Base-by-base conservation (phyloP, 2,797 vertebrate genomes). In the Gobio occitaniae region DNA sequence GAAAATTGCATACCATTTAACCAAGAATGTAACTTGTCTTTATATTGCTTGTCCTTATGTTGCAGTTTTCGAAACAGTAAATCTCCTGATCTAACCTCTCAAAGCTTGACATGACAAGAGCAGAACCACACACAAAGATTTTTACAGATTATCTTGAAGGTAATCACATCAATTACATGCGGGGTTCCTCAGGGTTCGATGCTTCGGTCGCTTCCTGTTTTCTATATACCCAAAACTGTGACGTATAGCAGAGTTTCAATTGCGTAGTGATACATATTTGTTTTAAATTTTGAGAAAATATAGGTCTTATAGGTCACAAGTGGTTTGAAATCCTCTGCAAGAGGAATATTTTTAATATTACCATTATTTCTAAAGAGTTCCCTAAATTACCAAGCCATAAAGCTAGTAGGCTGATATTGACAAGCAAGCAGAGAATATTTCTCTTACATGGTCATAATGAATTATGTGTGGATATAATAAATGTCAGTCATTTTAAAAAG, bases 381-480 rank as follows among this genome's bases (percentile, higher is more conserved):
- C 36, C 56, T 48, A 25, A 85, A 80, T 69, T 82, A 63, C 66
- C 52, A 68, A 82, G 61, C 66, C 78, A 86, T 19, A 79, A 65
- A 59, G 66, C 50, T 75, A 48, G n/a, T 61, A 36, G 70, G 11
- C 61, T 82, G 8, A 47, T 82, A 56, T 70, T 17, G 50, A 56
- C 36, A 54, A 52, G 47, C 63, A 68, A 68, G 82, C 72, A 84
- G 10, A 5, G 10, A 68, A 36, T 2, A 19, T 66, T 50, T 32
- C 0, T 50, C 32, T 32, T 32, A 69, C 82, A 41, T 11, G 17
- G 16, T 70, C 61, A 32, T 44, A 50, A 52, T 12, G 47, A 75
- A 63, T n/a, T 59, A 66, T 41, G 7, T 50, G 15, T 44, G 47
- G 41, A 70, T 47, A 44, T 47, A 84, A 68, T 47, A 50, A 78